phyloP scores from a whole-genome alignment of 2,888 invertebrate genomes.

The Mythimna loreyi region DNA sequence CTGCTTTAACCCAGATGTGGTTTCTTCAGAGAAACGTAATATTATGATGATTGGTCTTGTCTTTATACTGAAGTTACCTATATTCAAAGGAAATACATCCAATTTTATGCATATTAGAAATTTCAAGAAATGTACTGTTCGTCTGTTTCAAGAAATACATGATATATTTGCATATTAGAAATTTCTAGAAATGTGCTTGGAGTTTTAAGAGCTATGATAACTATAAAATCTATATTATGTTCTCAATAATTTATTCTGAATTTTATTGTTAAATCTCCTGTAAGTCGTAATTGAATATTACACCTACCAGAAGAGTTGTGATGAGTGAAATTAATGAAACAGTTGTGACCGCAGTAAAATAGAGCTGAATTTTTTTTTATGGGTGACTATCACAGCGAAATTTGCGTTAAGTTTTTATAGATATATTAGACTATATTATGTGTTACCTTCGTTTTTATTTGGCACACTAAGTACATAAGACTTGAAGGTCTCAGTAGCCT shows the following conservation, averaged over 20 bases:
- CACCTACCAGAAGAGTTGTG: not conserved
- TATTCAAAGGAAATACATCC: not conserved
- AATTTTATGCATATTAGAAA: not conserved
- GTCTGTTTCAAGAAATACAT: too few species aligned
- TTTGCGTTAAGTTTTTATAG: too few species aligned
- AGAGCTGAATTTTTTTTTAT: too few species aligned
- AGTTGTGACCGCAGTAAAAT: too few species aligned
- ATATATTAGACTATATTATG: too few species aligned
- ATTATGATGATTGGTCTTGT: not conserved
- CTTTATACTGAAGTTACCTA: not conserved
- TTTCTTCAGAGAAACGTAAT: not conserved
- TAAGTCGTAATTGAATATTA: not conserved
- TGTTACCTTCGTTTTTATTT: too few species aligned
- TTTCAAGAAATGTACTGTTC: not conserved
- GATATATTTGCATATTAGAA: too few species aligned
- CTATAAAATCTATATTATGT: not conserved
- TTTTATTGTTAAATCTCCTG: not conserved
- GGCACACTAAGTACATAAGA: too few species aligned
- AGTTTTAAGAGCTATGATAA: not conserved
- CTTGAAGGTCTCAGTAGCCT: too few species aligned
- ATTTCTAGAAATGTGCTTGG: too few species aligned
- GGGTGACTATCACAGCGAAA: too few species aligned
- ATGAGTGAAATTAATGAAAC: too few species aligned
- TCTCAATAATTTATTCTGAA: not conserved
- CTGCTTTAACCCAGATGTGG: slow-evolving; percentile 23